A percentile compares a stretch with the other conserved stretches of the same genome.
These are phyloP conservation scores for Brachirus orientalis DNA, from an alignment of 2,113 vertebrate species.

Conservation along the genomic window DNA sequence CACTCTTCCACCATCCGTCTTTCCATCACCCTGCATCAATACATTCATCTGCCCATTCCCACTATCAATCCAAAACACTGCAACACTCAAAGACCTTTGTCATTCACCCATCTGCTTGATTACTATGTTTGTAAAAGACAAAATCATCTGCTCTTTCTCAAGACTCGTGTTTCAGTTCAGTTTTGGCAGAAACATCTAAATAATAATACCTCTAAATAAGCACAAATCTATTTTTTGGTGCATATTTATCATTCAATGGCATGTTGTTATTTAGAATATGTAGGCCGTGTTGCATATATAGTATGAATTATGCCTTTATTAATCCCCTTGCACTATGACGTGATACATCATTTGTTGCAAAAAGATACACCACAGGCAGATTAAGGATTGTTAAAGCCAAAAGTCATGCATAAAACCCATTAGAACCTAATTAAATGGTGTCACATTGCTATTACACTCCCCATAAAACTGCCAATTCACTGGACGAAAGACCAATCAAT, in stretches of 20 bases:
- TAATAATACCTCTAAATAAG: not conserved
- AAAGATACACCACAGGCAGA: slow-evolving; percentile 1
- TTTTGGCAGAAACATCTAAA: not conserved
- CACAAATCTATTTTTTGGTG: no score
- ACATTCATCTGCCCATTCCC: slow-evolving; percentile 49
- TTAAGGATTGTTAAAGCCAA: slow-evolving; percentile 12
- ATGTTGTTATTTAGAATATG: no score
- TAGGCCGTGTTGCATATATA: no score
- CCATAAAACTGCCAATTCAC: slow-evolving; percentile 59
- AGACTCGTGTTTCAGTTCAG: not conserved
- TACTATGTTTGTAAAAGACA: slow-evolving; percentile 9
- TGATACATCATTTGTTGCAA: slow-evolving; percentile 4
- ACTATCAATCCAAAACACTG: slow-evolving; percentile 22
- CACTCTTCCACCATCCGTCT: slow-evolving; percentile 43
- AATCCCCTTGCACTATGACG: not conserved
- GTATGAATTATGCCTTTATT: not conserved
- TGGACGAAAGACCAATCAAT: slow-evolving; percentile 54
- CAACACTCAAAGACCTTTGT: slow-evolving; percentile 38
- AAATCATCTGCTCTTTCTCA: not conserved
- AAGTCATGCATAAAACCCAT: slow-evolving; percentile 22
- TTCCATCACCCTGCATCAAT: slow-evolving; percentile 47
- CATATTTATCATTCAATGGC: no score
- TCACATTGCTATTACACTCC: slow-evolving; percentile 48
- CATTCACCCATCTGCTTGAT: slow-evolving; percentile 52
- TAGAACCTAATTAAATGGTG: slow-evolving; percentile 37